These are phyloP conservation scores for Ptilonorhynchus violaceus DNA, from an alignment of 2,113 vertebrate species.

Conservation along the genomic window DNA sequence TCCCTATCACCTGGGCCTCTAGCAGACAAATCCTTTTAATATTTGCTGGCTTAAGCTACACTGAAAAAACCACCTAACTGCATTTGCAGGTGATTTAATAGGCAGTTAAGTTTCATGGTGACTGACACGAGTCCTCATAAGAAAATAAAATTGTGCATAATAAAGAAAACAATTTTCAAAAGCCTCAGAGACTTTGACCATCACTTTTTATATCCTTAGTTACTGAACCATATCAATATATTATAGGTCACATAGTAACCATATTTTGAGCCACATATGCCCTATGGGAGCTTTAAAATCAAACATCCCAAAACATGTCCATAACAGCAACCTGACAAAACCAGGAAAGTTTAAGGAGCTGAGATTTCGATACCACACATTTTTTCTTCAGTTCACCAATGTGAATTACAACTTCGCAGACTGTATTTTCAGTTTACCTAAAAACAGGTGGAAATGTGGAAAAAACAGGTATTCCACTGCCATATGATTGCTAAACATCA, in stretches of 20 bases:
- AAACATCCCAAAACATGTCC: background rate
- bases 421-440: background rate
- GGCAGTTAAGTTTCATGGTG: background rate
- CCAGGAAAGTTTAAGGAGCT: background rate
- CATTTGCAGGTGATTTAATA: conserved; percentile 5
- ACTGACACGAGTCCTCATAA: background rate
- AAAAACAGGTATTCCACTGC: background rate
- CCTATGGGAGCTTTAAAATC: background rate
- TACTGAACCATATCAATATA: background rate
- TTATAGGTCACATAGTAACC: background rate
- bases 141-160: background rate
- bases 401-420: background rate
- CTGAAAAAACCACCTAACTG: background rate
- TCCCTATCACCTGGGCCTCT: background rate
- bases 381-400: background rate
- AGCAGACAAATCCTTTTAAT: background rate
- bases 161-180: background rate
- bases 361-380: background rate
- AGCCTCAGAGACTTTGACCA: background rate
- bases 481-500: background rate
- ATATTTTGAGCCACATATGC: background rate
- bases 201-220: background rate
- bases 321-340: background rate
- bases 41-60: background rate
- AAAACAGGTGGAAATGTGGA: background rate